These are phyloP conservation scores for Heliothis peltigera DNA, from an alignment of 2,888 invertebrate genomes.

Conservation along the genomic window DNA sequence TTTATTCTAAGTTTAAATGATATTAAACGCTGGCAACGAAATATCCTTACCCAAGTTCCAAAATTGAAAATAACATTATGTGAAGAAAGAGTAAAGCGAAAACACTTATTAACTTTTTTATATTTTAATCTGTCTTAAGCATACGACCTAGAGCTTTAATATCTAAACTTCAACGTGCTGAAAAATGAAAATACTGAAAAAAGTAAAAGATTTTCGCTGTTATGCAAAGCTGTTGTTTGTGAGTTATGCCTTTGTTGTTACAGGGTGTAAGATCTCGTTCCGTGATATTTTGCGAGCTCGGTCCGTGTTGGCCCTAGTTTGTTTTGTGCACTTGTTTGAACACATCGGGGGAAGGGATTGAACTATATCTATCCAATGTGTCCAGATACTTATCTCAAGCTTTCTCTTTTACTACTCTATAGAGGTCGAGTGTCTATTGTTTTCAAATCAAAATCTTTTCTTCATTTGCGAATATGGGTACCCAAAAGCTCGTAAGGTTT, in stretches of 20 bases:
- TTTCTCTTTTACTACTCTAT: slow-evolving; percentile 10
- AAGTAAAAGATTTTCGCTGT: slow-evolving; percentile 14
- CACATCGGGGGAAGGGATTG: slow-evolving; percentile 14
- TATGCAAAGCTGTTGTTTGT: slow-evolving; percentile 42
- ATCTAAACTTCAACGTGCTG: slow-evolving; percentile 9
- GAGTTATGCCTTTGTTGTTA: slow-evolving; percentile 41
- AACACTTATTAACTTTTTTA: neutral
- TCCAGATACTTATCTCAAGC: slow-evolving; percentile 24
- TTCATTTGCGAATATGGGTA: neutral
- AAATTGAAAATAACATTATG: neutral
- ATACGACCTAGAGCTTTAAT: slow-evolving; percentile 14
- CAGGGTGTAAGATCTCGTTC: slow-evolving; percentile 29
- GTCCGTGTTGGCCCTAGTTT: slow-evolving; percentile 27
- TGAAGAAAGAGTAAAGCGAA: neutral
- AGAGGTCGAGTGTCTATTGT: slow-evolving; percentile 2
- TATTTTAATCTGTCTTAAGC: neutral
- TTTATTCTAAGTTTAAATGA: neutral
- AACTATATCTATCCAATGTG: slow-evolving; percentile 37
- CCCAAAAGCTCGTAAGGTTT: neutral
- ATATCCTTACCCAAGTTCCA: neutral
- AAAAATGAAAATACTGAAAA: slow-evolving; percentile 23
- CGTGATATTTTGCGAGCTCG: slow-evolving; percentile 49
- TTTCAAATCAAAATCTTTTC: neutral
- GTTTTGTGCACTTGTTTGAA: slow-evolving; percentile 35
- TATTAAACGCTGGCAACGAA: neutral